Conservation (phyloP, 2,888 invertebrate genomes). For the Ypsolopha scabrella region DNA sequence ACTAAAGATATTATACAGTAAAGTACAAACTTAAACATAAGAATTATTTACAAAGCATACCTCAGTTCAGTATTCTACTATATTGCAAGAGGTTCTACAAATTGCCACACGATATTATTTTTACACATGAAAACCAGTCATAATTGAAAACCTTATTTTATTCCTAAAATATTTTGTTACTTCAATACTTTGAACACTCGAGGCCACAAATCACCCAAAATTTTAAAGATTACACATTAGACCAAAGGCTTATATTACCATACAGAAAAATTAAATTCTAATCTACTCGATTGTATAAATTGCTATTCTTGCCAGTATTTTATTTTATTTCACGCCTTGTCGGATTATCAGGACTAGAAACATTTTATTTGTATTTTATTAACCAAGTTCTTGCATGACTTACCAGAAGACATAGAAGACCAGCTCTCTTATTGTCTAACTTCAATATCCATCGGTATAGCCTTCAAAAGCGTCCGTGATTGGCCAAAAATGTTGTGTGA, state of each 20-base stretch:
- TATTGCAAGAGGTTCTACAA: constrained; percentile 33
- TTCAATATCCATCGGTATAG: no score
- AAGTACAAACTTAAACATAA: constrained; percentile 59
- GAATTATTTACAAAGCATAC: constrained; percentile 62
- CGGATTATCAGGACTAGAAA: no score
- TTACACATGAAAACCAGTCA: constrained; percentile 28
- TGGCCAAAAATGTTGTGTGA: no score
- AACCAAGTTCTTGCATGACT: no score
- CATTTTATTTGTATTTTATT: no score
- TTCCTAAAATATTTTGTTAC: constrained; percentile 13
- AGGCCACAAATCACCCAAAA: constrained; percentile 25
- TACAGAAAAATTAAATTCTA: no score
- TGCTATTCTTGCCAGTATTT: no score
- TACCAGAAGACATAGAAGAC: no score
- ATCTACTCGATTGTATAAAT: no score
- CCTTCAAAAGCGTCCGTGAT: no score
- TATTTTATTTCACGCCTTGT: no score
- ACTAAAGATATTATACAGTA: constrained; percentile 53
- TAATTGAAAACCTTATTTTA: constrained; percentile 15
- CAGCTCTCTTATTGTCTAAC: no score
- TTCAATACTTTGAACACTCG: constrained; percentile 48
- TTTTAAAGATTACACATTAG: constrained; percentile 8
- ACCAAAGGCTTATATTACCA: background rate
- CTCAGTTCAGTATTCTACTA: constrained; percentile 19
- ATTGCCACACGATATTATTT: constrained; percentile 33